Evolutionary conservation across 2,797 vertebrate species (phyloP).

Genomic region (Danio kyathit): DNA sequence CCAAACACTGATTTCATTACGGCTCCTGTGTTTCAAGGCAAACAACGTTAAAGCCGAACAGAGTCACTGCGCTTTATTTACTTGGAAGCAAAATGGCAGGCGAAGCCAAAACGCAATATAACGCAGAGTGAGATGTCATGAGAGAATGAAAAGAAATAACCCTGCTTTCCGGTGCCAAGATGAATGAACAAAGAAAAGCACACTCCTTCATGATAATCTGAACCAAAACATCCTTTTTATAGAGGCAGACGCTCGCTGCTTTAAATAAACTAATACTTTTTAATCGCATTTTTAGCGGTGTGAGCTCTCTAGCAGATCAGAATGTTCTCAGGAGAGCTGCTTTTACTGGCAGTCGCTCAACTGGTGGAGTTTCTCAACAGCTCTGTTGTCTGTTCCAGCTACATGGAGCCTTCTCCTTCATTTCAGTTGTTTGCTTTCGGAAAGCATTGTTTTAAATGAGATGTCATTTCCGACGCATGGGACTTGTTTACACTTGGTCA

Average conservation of each 20-base stretch:
- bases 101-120: constrained; percentile 46
- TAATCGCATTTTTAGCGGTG: constrained; percentile 10
- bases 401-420: neutral
- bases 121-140: constrained; percentile 40
- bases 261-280: constrained; percentile 17
- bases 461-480: neutral
- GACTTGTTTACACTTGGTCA: too few species aligned
- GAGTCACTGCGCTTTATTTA: constrained; percentile 48
- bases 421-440: neutral
- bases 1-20: constrained; percentile 67
- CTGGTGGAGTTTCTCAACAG: too few species aligned
- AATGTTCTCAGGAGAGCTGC: constrained; percentile 13
- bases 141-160: constrained; percentile 25
- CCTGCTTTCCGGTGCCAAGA: constrained; percentile 18
- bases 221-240: constrained; percentile 28
- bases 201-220: constrained; percentile 32
- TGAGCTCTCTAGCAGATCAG: neutral
- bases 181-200: constrained; percentile 36
- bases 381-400: constrained; percentile 20
- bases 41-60: constrained; percentile 58
- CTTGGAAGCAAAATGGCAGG: constrained; percentile 32
- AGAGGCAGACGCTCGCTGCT: neutral
- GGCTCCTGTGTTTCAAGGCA: constrained; percentile 52
- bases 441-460: constrained; percentile 4
- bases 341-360: neutral